These are phyloP conservation scores for Venustaconcha ellipsiformis DNA, from an alignment of 1,140 invertebrate species.

Conservation along the genomic window DNA sequence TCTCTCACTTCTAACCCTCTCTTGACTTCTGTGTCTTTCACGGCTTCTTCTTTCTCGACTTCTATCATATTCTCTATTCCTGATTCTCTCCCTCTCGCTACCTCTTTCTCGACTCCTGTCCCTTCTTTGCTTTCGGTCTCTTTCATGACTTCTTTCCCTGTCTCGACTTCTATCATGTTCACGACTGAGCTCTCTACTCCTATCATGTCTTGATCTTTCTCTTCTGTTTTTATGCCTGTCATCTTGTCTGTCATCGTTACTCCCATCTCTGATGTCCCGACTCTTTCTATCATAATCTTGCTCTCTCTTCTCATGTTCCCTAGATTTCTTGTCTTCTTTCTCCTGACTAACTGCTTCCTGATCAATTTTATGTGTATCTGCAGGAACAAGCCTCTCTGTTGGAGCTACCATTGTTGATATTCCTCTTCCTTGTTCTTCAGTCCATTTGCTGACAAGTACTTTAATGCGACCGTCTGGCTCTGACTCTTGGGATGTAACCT, in stretches of 20 bases:
- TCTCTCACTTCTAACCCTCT: slow-evolving; percentile 13
- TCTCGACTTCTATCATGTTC: slow-evolving; percentile 35
- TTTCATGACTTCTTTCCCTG: slow-evolving; percentile 13
- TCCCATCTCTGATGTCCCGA: slow-evolving; percentile 15
- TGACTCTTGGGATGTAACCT: slow-evolving; percentile 10
- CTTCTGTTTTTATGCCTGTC: slow-evolving; percentile 10
- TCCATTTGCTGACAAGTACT: slow-evolving; percentile 4
- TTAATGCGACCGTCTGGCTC: slow-evolving; percentile 6
- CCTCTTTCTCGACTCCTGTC: slow-evolving; percentile 26
- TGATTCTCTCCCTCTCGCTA: slow-evolving; percentile 5
- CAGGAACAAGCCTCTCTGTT: slow-evolving; percentile 7
- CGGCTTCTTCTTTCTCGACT: slow-evolving; percentile 15
- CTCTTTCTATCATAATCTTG: slow-evolving; percentile 18
- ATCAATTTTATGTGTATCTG: slow-evolving; percentile 23
- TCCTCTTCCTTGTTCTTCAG: slow-evolving; percentile 6
- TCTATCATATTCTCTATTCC: slow-evolving; percentile 14
- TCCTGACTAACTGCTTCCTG: slow-evolving; percentile 17
- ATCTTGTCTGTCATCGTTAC: slow-evolving; percentile 16
- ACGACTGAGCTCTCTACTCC: slow-evolving; percentile 30
- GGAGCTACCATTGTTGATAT: neutral
- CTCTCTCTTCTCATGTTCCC: slow-evolving; percentile 12
- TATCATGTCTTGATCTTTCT: neutral
- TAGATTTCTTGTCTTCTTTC: neutral
- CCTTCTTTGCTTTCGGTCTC: slow-evolving; percentile 25
- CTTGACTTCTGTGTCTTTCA: slow-evolving; percentile 16